phyloP scores from a whole-genome alignment of 2,888 invertebrate species.

The Campaea margaritaria region DNA sequence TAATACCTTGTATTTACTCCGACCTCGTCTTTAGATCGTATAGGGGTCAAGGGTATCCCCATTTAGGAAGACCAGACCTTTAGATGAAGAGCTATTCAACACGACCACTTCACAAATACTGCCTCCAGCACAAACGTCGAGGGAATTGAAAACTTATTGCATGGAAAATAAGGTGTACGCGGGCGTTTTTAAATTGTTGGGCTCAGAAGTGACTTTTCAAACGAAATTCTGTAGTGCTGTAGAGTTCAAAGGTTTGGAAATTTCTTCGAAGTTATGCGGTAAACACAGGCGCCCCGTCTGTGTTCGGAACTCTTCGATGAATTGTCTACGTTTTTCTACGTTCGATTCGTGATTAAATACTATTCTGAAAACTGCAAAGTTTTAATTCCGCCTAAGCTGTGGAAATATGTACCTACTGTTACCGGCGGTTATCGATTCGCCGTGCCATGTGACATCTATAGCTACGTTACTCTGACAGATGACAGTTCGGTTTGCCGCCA shows the following conservation, averaged over 20 bases:
- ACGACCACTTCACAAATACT: slow-evolving; percentile 19
- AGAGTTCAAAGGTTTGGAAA: slow-evolving; percentile 10
- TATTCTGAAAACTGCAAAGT: too few relatives aligned
- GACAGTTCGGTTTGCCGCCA: too few relatives aligned
- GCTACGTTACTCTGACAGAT: too few relatives aligned
- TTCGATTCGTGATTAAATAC: neutral
- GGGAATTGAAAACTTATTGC: slow-evolving; percentile 12
- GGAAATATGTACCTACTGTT: too few relatives aligned
- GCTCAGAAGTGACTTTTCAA: slow-evolving; percentile 13
- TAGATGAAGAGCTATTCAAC: slow-evolving; percentile 33
- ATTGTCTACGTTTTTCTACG: neutral
- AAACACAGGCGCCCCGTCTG: neutral
- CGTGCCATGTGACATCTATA: too few relatives aligned
- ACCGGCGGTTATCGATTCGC: too few relatives aligned
- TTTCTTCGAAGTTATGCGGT: slow-evolving; percentile 8
- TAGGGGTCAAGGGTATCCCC: slow-evolving; percentile 38
- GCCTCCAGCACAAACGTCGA: slow-evolving; percentile 8
- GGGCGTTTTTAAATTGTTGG: slow-evolving; percentile 1
- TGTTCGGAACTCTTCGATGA: neutral
- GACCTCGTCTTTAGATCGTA: slow-evolving; percentile 24
- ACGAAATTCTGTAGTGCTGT: slow-evolving; percentile 7
- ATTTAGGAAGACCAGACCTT: slow-evolving; percentile 33
- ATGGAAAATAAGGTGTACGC: slow-evolving; percentile 5
- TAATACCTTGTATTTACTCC: slow-evolving; percentile 34
- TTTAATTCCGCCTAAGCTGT: too few relatives aligned